These are phyloP conservation scores for Vanessa atalanta DNA, from an alignment of 1,140 invertebrate genomes.

Conservation along the genomic window DNA sequence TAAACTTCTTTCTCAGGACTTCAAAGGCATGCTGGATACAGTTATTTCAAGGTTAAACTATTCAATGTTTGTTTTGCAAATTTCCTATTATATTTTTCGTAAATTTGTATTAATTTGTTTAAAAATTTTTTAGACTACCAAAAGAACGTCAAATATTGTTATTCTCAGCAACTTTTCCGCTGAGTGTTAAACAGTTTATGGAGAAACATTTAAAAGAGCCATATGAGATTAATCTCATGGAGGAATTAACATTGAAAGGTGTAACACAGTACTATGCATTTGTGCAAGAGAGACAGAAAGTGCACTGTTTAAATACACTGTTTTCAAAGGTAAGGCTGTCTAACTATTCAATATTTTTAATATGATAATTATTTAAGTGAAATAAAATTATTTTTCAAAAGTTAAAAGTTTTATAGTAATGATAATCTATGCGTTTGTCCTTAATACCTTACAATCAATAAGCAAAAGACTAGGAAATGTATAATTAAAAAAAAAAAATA, in stretches of 20 bases:
- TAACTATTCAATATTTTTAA: neutral
- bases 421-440: too few relatives aligned
- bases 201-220: conserved; percentile 97
- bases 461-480: too few relatives aligned
- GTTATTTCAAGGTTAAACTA: conserved; percentile 90
- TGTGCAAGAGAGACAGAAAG: conserved; percentile 99
- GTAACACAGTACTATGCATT: conserved; percentile 99
- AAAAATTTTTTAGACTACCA: conserved; percentile 85
- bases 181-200: conserved; percentile 99
- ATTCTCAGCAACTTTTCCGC: conserved; percentile 99
- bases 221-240: conserved; percentile 99
- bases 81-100: neutral
- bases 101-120: neutral
- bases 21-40: conserved; percentile 99
- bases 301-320: conserved; percentile 99
- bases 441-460: too few relatives aligned
- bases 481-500: too few relatives aligned
- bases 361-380: neutral
- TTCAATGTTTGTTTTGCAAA: neutral
- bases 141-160: conserved; percentile 97
- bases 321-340: conserved; percentile 94
- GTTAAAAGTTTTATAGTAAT: too few relatives aligned
- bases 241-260: conserved; percentile 99
- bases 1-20: conserved; percentile 99
- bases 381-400: too few relatives aligned